A percentile compares a stretch with the other conserved stretches of the same genome.
Conservation (phyloP, 2,113 vertebrate species). For the Hirundichthys speculiger region DNA sequence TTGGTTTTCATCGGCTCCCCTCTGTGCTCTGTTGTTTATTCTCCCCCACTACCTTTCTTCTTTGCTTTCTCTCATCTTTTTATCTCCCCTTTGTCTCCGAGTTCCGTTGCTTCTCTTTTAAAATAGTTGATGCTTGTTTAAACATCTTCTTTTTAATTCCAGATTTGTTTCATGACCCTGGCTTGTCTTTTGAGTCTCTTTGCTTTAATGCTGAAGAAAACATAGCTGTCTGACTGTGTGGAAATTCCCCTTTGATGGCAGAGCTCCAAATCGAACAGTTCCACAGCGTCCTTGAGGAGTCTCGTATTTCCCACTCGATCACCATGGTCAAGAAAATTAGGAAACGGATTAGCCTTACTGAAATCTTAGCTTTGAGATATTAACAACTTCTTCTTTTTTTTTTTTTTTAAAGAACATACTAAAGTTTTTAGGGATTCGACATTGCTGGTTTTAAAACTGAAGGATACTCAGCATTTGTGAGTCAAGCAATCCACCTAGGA, state of each 20-base stretch:
- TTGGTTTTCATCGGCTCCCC: constrained; percentile 71
- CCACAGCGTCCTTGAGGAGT: constrained; percentile 53
- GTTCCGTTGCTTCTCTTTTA: constrained; percentile 42
- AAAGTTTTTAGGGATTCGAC: background rate
- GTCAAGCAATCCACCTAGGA: constrained; percentile 6
- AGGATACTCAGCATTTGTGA: background rate
- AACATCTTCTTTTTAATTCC: constrained; percentile 59
- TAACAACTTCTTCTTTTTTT: constrained; percentile 11
- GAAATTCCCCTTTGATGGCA: constrained; percentile 70
- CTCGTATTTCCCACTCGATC: constrained; percentile 48
- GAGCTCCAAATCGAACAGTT: constrained; percentile 62
- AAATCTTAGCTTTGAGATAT: constrained; percentile 43
- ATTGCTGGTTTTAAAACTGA: constrained; percentile 2
- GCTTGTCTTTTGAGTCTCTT: constrained; percentile 49
- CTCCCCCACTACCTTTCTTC: constrained; percentile 32
- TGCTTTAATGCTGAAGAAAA: constrained; percentile 58
- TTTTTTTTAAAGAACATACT: background rate
- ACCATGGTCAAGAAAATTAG: constrained; percentile 32
- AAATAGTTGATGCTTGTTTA: constrained; percentile 62
- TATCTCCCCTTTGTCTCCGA: constrained; percentile 51
- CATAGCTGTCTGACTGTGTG: constrained; percentile 52
- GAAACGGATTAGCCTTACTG: constrained; percentile 30
- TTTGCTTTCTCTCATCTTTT: constrained; percentile 61
- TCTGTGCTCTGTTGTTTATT: constrained; percentile 69
- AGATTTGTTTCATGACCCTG: constrained; percentile 55